These are phyloP conservation scores for Agapornis canus DNA, from an alignment of 2,797 vertebrate species.

Conservation along the genomic window DNA sequence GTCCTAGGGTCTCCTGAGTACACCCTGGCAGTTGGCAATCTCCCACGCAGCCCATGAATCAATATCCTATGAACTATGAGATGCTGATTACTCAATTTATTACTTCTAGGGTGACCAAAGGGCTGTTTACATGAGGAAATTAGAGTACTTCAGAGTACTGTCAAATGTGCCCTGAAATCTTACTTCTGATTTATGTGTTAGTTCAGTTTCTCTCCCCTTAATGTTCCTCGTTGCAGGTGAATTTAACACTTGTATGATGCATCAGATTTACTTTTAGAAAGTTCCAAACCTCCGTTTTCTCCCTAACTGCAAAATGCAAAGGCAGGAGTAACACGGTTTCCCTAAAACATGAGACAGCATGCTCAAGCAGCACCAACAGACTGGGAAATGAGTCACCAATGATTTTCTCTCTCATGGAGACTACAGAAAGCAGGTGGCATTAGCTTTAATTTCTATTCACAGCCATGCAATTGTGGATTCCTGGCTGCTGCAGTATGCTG, in stretches of 20 bases:
- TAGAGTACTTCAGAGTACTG: neutral
- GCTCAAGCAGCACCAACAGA: neutral
- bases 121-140: neutral
- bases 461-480: neutral
- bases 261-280: neutral
- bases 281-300: neutral
- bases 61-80: neutral
- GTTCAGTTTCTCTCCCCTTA: neutral
- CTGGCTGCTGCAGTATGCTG: neutral
- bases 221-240: neutral
- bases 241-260: accelerated
- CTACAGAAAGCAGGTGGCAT: neutral
- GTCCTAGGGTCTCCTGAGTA: neutral
- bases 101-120: neutral
- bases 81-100: neutral
- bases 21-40: neutral
- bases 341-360: neutral
- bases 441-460: neutral
- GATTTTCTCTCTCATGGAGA: neutral
- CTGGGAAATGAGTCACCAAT: neutral
- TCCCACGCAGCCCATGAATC: neutral
- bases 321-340: neutral
- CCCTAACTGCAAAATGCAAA: neutral
- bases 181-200: neutral
- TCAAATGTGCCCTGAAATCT: neutral